These are phyloP conservation scores for Trichogramma dendrolimi DNA, from an alignment of 2,888 invertebrate species.

Conservation along the genomic window DNA sequence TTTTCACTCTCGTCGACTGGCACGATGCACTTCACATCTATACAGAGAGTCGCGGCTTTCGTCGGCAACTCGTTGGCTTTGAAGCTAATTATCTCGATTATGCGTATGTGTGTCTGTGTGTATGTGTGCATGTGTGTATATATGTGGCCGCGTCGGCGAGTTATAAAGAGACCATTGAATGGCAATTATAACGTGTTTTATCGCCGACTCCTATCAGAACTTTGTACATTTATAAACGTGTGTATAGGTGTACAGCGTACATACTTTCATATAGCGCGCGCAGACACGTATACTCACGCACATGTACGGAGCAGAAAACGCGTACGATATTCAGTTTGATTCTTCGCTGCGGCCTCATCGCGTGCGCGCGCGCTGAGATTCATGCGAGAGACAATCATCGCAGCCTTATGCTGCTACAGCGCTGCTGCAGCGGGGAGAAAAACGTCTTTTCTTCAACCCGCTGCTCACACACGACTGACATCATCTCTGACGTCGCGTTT, in stretches of 20 bases:
- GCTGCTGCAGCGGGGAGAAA: not conserved
- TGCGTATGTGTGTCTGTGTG: not conserved
- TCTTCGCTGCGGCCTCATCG: not conserved
- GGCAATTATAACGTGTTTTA: slow-evolving; percentile 40
- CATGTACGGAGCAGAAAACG: slow-evolving; percentile 19
- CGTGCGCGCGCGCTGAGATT: not conserved
- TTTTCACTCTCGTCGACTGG: too few species aligned
- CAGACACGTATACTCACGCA: slow-evolving; percentile 9
- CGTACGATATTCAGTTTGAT: not conserved
- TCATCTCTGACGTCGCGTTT: not conserved
- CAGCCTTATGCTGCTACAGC: too few species aligned
- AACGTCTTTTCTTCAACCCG: slow-evolving; percentile 14
- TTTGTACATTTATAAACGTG: not conserved
- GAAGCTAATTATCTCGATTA: slow-evolving; percentile 27
- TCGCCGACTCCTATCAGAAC: slow-evolving; percentile 27
- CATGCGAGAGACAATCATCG: slow-evolving; percentile 15
- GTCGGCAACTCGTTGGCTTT: slow-evolving; percentile 7
- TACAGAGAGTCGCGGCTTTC: too few species aligned
- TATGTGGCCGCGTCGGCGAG: slow-evolving; percentile 18
- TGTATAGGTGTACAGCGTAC: not conserved
- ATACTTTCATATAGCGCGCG: slow-evolving; percentile 8
- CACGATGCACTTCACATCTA: too few species aligned
- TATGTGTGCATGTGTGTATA: not conserved
- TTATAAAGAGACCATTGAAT: slow-evolving; percentile 34
- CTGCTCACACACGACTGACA: not conserved